Base-by-base conservation (phyloP, 2,888 invertebrate species). In the Clusia tigrina region DNA sequence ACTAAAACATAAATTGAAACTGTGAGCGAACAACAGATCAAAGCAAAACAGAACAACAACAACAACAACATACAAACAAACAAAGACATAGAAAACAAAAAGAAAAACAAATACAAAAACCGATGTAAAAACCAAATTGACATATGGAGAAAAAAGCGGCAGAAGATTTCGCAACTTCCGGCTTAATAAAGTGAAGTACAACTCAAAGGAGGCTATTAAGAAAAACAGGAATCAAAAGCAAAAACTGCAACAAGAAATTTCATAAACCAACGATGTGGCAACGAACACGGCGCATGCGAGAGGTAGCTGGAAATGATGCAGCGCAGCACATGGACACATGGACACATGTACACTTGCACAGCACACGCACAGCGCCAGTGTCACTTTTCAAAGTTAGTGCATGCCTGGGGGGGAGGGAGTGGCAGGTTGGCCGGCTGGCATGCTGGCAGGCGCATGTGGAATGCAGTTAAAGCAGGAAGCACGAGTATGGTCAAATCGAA, bases 321-420 rank as follows among this genome's bases (percentile, higher is more conserved):
- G 20, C 48, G 22, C 18, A 48, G 48, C 9, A 53, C 22, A 32
- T n/a, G n/a, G n/a, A n/a, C 18, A 48, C 25, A 58, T 10, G 38
- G 26, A 38, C 51, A 32, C 18, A 58, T n/a, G 22, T 37, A 5
- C 42, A 53, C 55, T 60, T 64, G 20, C 63, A 69, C 69, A 64
- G 70, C 62, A 42, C 32, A 12, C 32, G 42, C 42, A 42, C n/a
- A 15, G n/a, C 10, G 48, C 48, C 12, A 42, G 42, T 42, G 42
- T n/a, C 42, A 42, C 42, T 12, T 42, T 42, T 42, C 42, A 42
- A 42, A 15, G 42, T n/a, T 42, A n/a, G 42, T 42, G 42, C 15
- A 15, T 3, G 6, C 3, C 9, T 42, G 9, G 42, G 9, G 6
- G 42, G 42, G n/a, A 6, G 42, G 6, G 42, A 42, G 42, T 15